Conservation (phyloP, 1,140 invertebrate genomes). For the Ips typographus region DNA sequence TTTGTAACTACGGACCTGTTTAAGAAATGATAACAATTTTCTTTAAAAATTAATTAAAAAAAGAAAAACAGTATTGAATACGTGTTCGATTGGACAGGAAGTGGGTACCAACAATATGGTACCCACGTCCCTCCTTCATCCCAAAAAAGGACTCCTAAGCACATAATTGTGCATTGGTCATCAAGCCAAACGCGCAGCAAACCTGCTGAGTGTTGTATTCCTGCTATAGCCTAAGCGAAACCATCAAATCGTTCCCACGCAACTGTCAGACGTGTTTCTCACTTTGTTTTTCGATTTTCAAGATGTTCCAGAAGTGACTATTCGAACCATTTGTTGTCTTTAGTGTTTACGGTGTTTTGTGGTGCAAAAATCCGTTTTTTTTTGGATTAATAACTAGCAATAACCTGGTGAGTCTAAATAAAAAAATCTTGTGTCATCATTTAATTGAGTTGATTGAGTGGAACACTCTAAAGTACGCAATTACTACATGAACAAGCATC, state of each 20-base stretch:
- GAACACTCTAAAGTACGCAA: background rate
- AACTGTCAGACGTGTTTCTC: background rate
- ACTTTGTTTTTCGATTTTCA: background rate
- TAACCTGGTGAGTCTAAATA: background rate
- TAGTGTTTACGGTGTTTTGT: no score
- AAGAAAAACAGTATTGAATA: no score
- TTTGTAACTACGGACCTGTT: no score
- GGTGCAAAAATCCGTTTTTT: background rate
- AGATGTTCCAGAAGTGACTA: background rate
- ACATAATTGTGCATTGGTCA: slow-evolving; percentile 26
- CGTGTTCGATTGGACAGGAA: no score
- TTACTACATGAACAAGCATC: background rate
- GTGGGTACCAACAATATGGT: background rate
- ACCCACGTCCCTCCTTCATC: slow-evolving; percentile 15
- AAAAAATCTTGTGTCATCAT: background rate
- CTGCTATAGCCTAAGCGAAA: slow-evolving; percentile 7
- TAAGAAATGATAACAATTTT: no score
- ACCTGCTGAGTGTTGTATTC: slow-evolving; percentile 13
- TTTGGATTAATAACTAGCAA: background rate
- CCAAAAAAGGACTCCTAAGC: slow-evolving; percentile 20
- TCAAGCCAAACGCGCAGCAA: slow-evolving; percentile 21
- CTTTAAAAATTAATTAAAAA: no score
- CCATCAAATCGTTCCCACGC: no score
- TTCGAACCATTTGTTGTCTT: no score
- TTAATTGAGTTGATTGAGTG: background rate